These are phyloP conservation scores for Apteryx mantelli DNA, from an alignment of 2,113 vertebrate species.

Conservation along the genomic window DNA sequence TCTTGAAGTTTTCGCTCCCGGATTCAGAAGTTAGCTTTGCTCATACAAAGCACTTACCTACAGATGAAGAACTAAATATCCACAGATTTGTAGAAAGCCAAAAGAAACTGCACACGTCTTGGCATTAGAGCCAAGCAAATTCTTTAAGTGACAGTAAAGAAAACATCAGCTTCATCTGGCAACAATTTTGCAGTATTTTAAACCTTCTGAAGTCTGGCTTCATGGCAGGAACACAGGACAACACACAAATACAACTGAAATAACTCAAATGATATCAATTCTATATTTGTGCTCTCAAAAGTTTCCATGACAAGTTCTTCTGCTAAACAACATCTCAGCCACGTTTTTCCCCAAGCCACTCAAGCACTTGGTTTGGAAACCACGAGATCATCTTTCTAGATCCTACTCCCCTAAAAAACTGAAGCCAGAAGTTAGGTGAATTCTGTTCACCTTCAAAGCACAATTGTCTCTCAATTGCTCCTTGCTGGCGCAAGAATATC, in stretches of 20 bases:
- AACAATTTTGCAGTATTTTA: neutral
- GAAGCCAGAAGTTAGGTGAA: neutral
- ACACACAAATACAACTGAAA: neutral
- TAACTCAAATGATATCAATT: neutral
- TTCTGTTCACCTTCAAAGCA: neutral
- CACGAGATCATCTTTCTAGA: neutral
- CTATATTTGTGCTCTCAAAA: neutral
- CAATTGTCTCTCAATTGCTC: neutral
- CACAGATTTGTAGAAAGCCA: neutral
- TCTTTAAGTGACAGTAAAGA: neutral
- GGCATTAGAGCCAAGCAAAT: neutral
- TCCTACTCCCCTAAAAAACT: neutral
- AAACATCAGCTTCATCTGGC: neutral
- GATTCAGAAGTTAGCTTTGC: neutral
- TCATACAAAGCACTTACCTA: neutral
- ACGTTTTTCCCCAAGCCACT: neutral
- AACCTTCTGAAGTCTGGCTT: neutral
- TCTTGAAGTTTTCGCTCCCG: neutral
- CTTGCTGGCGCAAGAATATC: accelerated
- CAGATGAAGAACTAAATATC: neutral
- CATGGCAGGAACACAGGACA: too few species aligned
- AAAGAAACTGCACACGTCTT: neutral
- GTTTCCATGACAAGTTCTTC: neutral
- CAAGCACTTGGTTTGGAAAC: neutral
- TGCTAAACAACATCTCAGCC: neutral